These are phyloP conservation scores for Agelastica alni DNA, from an alignment of 2,888 invertebrate species.

Conservation along the genomic window DNA sequence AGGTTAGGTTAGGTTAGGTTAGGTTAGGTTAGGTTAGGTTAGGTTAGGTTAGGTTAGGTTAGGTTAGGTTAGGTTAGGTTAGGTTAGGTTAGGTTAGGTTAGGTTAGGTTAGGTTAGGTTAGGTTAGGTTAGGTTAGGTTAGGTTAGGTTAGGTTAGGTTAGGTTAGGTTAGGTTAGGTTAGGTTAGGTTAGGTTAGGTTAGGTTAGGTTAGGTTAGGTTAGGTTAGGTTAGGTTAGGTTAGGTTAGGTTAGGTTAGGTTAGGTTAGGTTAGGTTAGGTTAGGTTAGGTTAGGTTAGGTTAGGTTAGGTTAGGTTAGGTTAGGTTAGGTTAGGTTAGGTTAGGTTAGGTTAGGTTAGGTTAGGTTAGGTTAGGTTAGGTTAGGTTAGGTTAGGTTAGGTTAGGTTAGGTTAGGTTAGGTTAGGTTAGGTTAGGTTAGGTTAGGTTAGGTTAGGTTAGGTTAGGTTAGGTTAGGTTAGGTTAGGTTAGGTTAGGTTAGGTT, in stretches of 20 bases:
- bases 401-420: slow-evolving; percentile 8
- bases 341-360: slow-evolving; percentile 7
- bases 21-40: not conserved
- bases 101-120: not conserved
- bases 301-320: not conserved
- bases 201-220: not conserved
- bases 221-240: not conserved
- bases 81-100: not conserved
- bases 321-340: not conserved
- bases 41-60: not conserved
- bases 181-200: not conserved
- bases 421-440: slow-evolving; percentile 8
- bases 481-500: slow-evolving; percentile 7
- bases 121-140: not conserved
- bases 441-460: not conserved
- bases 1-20: not conserved
- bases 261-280: not conserved
- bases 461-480: not conserved
- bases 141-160: not conserved
- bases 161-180: not conserved
- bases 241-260: not conserved
- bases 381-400: slow-evolving; percentile 5
- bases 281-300: not conserved
- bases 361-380: slow-evolving; percentile 6
- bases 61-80: not conserved